Evolutionary conservation across 2,888 invertebrate species (phyloP), one percentile per base, ranked within the genome.

Genomic region (Pyrochroa serraticornis): DNA sequence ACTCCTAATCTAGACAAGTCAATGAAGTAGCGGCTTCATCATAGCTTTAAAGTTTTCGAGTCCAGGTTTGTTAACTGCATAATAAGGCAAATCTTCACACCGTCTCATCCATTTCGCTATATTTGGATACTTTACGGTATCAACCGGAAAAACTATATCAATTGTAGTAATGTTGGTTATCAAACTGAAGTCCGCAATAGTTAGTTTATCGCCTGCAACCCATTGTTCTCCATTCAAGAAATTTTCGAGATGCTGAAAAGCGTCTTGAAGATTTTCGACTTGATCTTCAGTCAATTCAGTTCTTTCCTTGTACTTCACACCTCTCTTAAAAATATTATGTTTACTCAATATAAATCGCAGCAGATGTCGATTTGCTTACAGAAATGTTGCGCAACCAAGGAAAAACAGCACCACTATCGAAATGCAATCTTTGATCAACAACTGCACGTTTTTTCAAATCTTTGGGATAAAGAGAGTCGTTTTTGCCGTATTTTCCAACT

Each of bases 401-500:
- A n/a, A n/a, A n/a, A 1, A 83, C 76, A 8, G 77, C 75, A 1
- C 80, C 79, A 49, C 76, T 75, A 52, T 84, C 82, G 61, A 81
- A 83, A 69, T 82, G 77, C 37, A 84, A 65, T 13, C 79, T 74
- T 58, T 82, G 82, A 67, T 85, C 81, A 32, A 85, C 73, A 9
- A 75, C 64, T 0, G 83, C 83, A 13, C 84, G 73, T 32, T 69
- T 73, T 38, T 77, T 70, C 1, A 80, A 66, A 62, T 85, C 82
- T 62, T 79, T 81, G 0, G 84, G 81, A 68, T 84, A 85, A 5
- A 75, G 61, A 7, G 54, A 33, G 37, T 61, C 67, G 14, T 47
- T 42, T 12, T 36, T 36, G n/a, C 45, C 41, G 33, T 59, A 59
- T 49, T 59, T 59, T 1, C 36, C 12, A 1, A 65, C 67, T 50